Base-by-base conservation (phyloP, 2,113 vertebrate genomes). In the Lophius piscatorius region DNA sequence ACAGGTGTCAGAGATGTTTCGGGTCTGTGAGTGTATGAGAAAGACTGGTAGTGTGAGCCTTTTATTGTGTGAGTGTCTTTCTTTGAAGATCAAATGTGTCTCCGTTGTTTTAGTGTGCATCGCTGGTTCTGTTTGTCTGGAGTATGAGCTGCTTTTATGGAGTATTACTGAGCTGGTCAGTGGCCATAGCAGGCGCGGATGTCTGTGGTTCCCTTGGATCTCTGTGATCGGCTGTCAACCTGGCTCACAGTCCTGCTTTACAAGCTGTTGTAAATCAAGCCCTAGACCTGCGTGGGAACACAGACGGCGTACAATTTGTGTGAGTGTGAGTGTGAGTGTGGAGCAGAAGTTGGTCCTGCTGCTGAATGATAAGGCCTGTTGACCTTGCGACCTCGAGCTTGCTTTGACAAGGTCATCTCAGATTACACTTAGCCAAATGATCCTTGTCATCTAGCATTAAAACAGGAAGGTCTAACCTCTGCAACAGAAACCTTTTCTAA, bases 201-300 rank as follows among this genome's bases (percentile, higher is more conserved):
- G 59, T 51, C 81, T 70, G 69, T 61, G 71, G 76, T 78, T 47
- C 84, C 84, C 79, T 75, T 83, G 84, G 82, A 76, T 80, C 58
- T 80, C 79, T 72, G 49, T 56, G 78, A 81, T 83, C 61, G 76
- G 63, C 73, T 68, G 52, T 87, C 80, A 85, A 85, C 82, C 61
- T 57, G 76, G 83, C 63, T 69, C 78, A 78, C 78, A 77, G 70
- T 55, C 34, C 60, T 2, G 35, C 80, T 86, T 82, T 84, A 82
- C 72, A 84, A 80, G 83, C 82, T 71, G 83, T 78, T 42, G 75
- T 77, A 81, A 76, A 79, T 83, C 82, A 81, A 67, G 41, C 73
- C 9, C 5, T 52, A 40, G 75, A 81, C 68, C 84, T 69, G 76
- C 64, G 67, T 89, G 87, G 85, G 85, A 87, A 87, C 74, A 47